phyloP scores from a whole-genome alignment of 2,888 invertebrate species.

The Auanema sp. region DNA sequence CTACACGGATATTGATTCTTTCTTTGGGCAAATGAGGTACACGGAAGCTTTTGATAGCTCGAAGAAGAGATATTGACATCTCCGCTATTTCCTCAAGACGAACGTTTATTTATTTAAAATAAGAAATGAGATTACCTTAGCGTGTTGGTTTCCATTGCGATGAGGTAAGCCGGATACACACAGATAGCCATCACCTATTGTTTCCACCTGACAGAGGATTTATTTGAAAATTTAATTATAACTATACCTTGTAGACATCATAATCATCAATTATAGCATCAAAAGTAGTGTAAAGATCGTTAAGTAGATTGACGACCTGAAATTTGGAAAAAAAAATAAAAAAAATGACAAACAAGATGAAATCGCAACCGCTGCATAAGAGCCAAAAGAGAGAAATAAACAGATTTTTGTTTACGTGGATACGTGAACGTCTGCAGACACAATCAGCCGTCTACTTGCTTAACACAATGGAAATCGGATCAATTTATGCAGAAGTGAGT shows the following conservation, averaged over 20 bases:
- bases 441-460: neutral
- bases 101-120: neutral
- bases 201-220: slow-evolving; percentile 37
- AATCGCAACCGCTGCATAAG: neutral
- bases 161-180: slow-evolving; percentile 56
- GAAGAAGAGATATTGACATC: slow-evolving; percentile 48
- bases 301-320: slow-evolving; percentile 56
- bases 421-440: neutral
- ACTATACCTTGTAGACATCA: slow-evolving; percentile 54
- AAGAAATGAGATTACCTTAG: slow-evolving; percentile 9
- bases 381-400: neutral
- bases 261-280: slow-evolving; percentile 56
- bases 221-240: slow-evolving; percentile 2
- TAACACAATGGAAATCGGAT: too few species aligned
- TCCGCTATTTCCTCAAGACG: slow-evolving; percentile 41
- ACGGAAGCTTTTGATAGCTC: slow-evolving; percentile 44
- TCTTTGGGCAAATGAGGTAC: slow-evolving; percentile 56
- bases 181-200: slow-evolving; percentile 57
- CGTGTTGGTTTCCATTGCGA: slow-evolving; percentile 56
- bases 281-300: slow-evolving; percentile 60
- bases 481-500: too few species aligned
- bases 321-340: neutral
- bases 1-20: slow-evolving; percentile 52
- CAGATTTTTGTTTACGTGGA: neutral
- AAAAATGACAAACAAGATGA: slow-evolving; percentile 4